These are phyloP conservation scores for Eilema sororculum DNA, from an alignment of 2,888 invertebrate species.

Conservation along the genomic window DNA sequence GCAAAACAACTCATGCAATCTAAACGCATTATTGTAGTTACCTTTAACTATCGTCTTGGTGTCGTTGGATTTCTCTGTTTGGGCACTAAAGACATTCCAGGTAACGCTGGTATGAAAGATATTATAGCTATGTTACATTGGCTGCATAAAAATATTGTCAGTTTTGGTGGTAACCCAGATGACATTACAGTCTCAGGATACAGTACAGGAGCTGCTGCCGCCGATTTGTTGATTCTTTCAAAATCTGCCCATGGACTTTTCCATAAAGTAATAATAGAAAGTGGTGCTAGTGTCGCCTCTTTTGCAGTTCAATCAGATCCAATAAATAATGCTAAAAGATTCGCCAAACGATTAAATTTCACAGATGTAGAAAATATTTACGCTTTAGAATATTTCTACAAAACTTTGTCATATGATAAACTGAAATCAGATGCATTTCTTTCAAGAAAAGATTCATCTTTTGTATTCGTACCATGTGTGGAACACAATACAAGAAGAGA, in stretches of 20 bases:
- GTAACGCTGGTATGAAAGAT: slow-evolving; percentile 23
- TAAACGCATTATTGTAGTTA: slow-evolving; percentile 16
- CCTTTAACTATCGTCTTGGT: slow-evolving; percentile 22
- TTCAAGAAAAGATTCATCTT: slow-evolving; percentile 16
- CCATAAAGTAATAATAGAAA: slow-evolving; percentile 20
- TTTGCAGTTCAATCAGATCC: slow-evolving; percentile 15
- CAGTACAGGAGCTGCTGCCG: slow-evolving; percentile 17
- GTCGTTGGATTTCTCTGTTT: slow-evolving; percentile 16
- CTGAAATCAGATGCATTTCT: slow-evolving; percentile 9
- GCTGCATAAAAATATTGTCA: slow-evolving; percentile 17
- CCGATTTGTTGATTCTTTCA: slow-evolving; percentile 15
- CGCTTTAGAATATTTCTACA: slow-evolving; percentile 20
- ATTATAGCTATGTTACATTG: slow-evolving; percentile 14
- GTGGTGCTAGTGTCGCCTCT: slow-evolving; percentile 12
- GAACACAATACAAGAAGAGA: slow-evolving; percentile 13
- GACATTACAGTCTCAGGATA: slow-evolving; percentile 15
- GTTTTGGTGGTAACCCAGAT: slow-evolving; percentile 21
- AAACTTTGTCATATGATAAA: not conserved
- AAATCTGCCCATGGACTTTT: slow-evolving; percentile 18
- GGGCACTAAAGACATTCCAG: slow-evolving; percentile 20
- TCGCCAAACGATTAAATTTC: slow-evolving; percentile 14
- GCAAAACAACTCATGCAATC: slow-evolving; percentile 10
- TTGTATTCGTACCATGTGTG: slow-evolving; percentile 16
- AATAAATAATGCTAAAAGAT: slow-evolving; percentile 5
- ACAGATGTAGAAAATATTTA: not conserved